Percentiles rank a stretch among this genome's conserved stretches.
Conservation (phyloP, 2,113 vertebrate species). For the Gila orcuttii region DNA sequence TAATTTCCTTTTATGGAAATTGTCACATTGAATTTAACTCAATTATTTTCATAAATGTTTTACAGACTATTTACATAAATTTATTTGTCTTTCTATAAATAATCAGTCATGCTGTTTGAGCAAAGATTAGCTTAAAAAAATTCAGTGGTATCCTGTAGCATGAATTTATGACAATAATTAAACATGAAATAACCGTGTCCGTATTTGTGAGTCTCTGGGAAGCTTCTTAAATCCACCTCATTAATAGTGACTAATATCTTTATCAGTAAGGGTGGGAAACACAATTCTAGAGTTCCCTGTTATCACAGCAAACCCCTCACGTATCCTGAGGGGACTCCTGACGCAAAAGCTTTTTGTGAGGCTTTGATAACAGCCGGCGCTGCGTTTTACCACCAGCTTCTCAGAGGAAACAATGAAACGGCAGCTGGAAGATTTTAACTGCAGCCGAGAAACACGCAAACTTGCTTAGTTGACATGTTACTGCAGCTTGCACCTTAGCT, state of each 20-base stretch:
- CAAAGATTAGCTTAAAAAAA: background rate
- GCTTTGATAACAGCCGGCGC: slow-evolving; percentile 22
- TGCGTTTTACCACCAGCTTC: slow-evolving; percentile 21
- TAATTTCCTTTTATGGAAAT: background rate
- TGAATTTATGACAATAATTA: background rate
- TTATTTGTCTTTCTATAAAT: background rate
- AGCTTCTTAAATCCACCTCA: background rate
- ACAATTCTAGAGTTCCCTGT: background rate
- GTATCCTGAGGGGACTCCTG: slow-evolving; percentile 4
- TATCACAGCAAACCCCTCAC: background rate
- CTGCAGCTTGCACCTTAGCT: background rate
- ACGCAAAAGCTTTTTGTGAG: background rate
- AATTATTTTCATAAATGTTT: background rate
- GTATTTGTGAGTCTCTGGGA: background rate
- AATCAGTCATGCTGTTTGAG: background rate
- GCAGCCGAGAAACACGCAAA: slow-evolving; percentile 12
- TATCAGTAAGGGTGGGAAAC: background rate
- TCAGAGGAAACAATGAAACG: slow-evolving; percentile 21
- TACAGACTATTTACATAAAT: background rate
- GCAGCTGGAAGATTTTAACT: slow-evolving; percentile 19
- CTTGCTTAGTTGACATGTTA: slow-evolving; percentile 31
- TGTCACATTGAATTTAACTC: background rate
- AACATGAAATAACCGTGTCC: background rate
- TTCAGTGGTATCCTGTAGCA: background rate
- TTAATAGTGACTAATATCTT: background rate